These are phyloP conservation scores for Mechanitis messenoides DNA, from an alignment of 2,888 invertebrate genomes.

Conservation along the genomic window DNA sequence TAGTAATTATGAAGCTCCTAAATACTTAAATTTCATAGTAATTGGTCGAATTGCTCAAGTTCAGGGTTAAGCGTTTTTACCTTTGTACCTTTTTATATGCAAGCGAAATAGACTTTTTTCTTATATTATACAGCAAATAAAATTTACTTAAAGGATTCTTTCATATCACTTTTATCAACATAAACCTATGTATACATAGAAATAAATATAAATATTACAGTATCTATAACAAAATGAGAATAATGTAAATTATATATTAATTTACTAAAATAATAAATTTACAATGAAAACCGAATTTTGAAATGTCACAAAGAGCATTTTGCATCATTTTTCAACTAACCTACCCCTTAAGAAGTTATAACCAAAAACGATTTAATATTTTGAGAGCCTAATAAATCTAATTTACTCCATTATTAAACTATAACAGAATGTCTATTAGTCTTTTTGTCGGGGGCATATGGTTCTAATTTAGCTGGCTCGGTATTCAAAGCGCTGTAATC, in stretches of 20 bases:
- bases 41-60: constrained; percentile 62
- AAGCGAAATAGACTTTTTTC: constrained; percentile 35
- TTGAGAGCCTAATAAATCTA: background rate
- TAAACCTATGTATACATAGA: too few relatives aligned
- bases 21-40: constrained; percentile 40
- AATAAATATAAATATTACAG: too few relatives aligned
- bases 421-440: constrained; percentile 83
- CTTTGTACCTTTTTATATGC: constrained; percentile 36
- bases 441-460: constrained; percentile 81
- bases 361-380: background rate
- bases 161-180: background rate
- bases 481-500: constrained; percentile 86
- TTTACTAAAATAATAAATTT: background rate
- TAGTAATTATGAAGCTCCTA: constrained; percentile 34
- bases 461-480: constrained; percentile 81
- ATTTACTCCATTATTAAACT: constrained; percentile 55
- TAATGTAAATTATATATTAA: too few relatives aligned
- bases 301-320: constrained; percentile 1
- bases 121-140: background rate
- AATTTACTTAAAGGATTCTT: background rate
- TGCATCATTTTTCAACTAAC: background rate
- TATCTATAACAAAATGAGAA: too few relatives aligned
- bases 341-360: background rate
- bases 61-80: constrained; percentile 53
- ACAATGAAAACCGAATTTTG: background rate